These are phyloP conservation scores for Troides oblongomaculatus DNA, from an alignment of 2,888 invertebrate species.

Conservation along the genomic window DNA sequence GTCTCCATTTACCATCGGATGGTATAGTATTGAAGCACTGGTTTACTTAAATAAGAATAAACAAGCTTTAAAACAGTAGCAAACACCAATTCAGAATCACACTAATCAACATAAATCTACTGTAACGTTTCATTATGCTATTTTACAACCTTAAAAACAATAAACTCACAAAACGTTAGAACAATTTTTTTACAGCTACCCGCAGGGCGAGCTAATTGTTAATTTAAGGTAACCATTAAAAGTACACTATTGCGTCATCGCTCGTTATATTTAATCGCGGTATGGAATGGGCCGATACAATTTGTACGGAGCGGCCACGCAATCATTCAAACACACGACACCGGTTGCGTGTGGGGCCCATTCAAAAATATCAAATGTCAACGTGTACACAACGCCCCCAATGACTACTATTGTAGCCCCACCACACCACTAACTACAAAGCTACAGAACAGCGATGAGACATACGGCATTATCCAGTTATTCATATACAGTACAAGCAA, in stretches of 20 bases:
- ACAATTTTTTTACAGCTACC: neutral
- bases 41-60: too few species aligned
- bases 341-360: slow-evolving; percentile 32
- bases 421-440: too few species aligned
- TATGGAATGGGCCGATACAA: slow-evolving; percentile 26
- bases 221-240: neutral
- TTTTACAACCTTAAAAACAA: slow-evolving; percentile 2
- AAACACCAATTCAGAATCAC: too few species aligned
- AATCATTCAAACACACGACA: slow-evolving; percentile 24
- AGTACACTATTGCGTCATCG: slow-evolving; percentile 27
- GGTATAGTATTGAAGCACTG: too few species aligned
- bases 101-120: neutral
- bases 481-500: too few species aligned
- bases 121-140: neutral
- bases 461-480: too few species aligned
- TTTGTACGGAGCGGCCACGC: slow-evolving; percentile 27
- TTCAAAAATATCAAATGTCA: slow-evolving; percentile 33
- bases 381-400: slow-evolving; percentile 19
- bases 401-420: neutral
- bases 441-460: too few species aligned
- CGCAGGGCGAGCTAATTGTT: neutral
- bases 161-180: neutral
- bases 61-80: too few species aligned
- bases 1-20: too few species aligned
- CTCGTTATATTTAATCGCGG: slow-evolving; percentile 28